A percentile compares a stretch with the other conserved stretches of the same genome.
Evolutionary conservation across 2,888 invertebrate genomes (phyloP).

Genomic region (Ligdia adustata): DNA sequence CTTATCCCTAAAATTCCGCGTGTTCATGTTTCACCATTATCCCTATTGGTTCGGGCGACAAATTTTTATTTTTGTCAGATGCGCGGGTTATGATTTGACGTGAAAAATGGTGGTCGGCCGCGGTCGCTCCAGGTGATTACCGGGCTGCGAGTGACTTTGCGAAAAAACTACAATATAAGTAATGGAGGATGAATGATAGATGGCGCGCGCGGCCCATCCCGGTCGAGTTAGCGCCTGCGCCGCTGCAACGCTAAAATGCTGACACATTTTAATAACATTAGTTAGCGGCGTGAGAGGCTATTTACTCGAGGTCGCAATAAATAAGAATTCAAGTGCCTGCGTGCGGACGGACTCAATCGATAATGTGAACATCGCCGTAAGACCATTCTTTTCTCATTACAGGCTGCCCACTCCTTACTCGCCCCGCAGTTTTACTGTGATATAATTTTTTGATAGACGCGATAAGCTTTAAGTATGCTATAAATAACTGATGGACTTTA

Average conservation of each 20-base stretch:
- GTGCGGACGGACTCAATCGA: constrained; percentile 71
- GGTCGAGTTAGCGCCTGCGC: constrained; percentile 54
- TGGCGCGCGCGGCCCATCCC: constrained; percentile 61
- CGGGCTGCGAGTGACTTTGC: constrained; percentile 82
- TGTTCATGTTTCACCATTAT: constrained; percentile 76
- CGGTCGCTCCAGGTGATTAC: constrained; percentile 83
- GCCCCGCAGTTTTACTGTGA: constrained; percentile 35
- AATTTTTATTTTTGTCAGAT: constrained; percentile 82
- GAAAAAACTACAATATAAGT: constrained; percentile 84
- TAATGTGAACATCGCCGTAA: constrained; percentile 68
- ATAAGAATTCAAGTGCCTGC: constrained; percentile 75
- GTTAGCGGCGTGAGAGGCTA: constrained; percentile 77
- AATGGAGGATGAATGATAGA: constrained; percentile 84
- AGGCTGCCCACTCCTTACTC: constrained; percentile 37
- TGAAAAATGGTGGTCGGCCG: constrained; percentile 79
- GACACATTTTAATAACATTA: constrained; percentile 84
- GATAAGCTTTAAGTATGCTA: constrained; percentile 29
- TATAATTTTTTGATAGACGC: constrained; percentile 36
- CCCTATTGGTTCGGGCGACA: constrained; percentile 80
- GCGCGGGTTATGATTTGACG: constrained; percentile 81
- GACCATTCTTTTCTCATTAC: constrained; percentile 71
- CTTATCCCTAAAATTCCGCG: constrained; percentile 59
- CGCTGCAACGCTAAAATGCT: constrained; percentile 69
- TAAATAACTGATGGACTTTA: constrained; percentile 30
- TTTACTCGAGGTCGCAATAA: constrained; percentile 79